Evolutionary conservation across 2,113 vertebrate species (phyloP).

Genomic region (Saimiri boliviensis): DNA sequence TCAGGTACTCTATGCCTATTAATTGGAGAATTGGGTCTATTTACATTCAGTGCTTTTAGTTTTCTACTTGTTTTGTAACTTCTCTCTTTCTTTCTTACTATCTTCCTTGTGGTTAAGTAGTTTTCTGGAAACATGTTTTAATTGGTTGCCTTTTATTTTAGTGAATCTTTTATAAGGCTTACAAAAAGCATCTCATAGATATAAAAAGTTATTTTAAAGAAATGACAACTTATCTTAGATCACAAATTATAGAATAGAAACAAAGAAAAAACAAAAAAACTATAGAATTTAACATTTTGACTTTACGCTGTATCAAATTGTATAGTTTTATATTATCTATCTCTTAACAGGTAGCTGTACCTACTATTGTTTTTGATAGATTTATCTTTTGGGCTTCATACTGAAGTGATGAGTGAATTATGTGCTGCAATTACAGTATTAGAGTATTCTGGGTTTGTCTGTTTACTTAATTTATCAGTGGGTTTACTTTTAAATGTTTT

Average conservation of each 20-base stretch:
- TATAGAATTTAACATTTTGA: neutral
- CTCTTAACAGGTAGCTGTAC: neutral
- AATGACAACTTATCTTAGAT: neutral
- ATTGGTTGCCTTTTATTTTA: neutral
- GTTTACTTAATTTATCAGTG: neutral
- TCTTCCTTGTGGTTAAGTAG: neutral
- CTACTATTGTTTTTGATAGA: neutral
- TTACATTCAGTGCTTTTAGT: neutral
- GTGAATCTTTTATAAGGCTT: neutral
- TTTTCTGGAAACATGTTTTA: neutral
- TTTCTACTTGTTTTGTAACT: neutral
- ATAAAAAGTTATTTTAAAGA: neutral
- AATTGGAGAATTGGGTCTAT: neutral
- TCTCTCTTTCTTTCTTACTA: neutral
- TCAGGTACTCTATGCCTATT: neutral
- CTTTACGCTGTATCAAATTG: neutral
- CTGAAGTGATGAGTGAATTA: neutral
- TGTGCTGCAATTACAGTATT: neutral
- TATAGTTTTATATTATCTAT: neutral
- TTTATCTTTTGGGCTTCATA: neutral
- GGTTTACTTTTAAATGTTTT: neutral
- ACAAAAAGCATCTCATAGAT: neutral
- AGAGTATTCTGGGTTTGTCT: neutral
- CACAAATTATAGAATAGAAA: neutral
- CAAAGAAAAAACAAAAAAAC: neutral